A percentile compares a stretch with the other conserved stretches of the same genome.
Evolutionary conservation across 1,140 invertebrate species (phyloP).

Genomic region (Holotrichia oblita): DNA sequence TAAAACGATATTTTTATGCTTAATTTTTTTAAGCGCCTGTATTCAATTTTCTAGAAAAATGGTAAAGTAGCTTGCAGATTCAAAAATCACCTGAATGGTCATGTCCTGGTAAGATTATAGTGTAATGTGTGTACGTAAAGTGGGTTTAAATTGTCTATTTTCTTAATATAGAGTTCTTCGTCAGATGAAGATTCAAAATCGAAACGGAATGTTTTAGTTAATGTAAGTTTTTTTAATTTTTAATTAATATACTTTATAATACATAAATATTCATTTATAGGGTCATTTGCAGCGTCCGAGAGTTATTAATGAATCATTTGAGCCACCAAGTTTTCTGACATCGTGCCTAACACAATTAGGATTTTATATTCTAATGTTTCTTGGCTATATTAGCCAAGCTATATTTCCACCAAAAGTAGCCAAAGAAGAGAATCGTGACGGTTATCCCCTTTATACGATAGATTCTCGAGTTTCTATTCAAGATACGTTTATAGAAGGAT

Average conservation of each 20-base stretch:
- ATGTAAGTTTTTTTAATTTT: constrained; percentile 33
- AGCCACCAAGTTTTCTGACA: constrained; percentile 83
- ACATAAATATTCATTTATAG: neutral
- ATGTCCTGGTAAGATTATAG: constrained; percentile 35
- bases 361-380: constrained; percentile 87
- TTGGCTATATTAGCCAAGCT: constrained; percentile 85
- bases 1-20: neutral
- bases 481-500: constrained; percentile 92
- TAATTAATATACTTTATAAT: neutral
- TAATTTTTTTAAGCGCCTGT: neutral
- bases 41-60: constrained; percentile 33
- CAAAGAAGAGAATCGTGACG: constrained; percentile 81
- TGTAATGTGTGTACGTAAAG: no score
- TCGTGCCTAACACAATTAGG: constrained; percentile 87
- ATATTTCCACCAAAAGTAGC: constrained; percentile 82
- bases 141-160: neutral
- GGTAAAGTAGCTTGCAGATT: constrained; percentile 37
- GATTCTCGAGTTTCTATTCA: constrained; percentile 95
- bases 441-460: constrained; percentile 92
- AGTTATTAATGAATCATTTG: constrained; percentile 76
- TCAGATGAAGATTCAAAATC: constrained; percentile 39
- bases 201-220: neutral
- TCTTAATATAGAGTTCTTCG: constrained; percentile 38
- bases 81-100: constrained; percentile 34
- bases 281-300: neutral